Conservation (phyloP, 1,140 invertebrate species). For the Lasioglossum albipes region DNA sequence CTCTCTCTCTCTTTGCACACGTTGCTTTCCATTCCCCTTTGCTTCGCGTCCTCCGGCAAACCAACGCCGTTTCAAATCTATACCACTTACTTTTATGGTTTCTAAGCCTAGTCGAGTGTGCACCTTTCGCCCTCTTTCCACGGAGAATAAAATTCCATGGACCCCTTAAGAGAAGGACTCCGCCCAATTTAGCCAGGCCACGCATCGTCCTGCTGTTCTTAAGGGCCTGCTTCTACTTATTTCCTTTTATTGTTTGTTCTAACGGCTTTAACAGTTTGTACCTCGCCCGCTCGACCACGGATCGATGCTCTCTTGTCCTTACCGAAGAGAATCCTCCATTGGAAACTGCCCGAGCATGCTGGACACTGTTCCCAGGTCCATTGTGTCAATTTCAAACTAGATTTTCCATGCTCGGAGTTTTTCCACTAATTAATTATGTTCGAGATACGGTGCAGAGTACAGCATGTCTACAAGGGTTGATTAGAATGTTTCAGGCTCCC, state of each 20-base stretch:
- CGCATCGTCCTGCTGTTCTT: slow-evolving; percentile 53
- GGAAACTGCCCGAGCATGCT: too few species aligned
- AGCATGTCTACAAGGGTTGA: neutral
- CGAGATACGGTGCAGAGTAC: too few species aligned
- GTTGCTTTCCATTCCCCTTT: slow-evolving; percentile 15
- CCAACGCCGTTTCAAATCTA: slow-evolving; percentile 68
- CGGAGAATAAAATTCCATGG: slow-evolving; percentile 64
- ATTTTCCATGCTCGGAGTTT: too few species aligned
- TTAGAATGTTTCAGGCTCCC: neutral
- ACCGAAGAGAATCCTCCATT: too few species aligned
- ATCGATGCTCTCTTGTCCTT: neutral
- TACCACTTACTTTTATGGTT: slow-evolving; percentile 77
- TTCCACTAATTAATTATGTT: too few species aligned
- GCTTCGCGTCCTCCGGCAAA: slow-evolving; percentile 19
- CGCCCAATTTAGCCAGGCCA: slow-evolving; percentile 57
- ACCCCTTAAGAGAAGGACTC: slow-evolving; percentile 29
- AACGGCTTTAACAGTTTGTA: slow-evolving; percentile 13
- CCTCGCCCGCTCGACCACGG: too few species aligned
- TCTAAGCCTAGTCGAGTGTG: slow-evolving; percentile 67
- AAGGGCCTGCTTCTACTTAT: slow-evolving; percentile 34
- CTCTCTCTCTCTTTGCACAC: slow-evolving; percentile 4
- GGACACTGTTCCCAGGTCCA: too few species aligned
- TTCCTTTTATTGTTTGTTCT: slow-evolving; percentile 16
- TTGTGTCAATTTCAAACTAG: too few species aligned
- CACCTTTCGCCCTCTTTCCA: slow-evolving; percentile 52